Percentiles rank a stretch among this genome's conserved stretches.
phyloP scores from a whole-genome alignment of 2,113 vertebrate species.

The Cathartes aura region DNA sequence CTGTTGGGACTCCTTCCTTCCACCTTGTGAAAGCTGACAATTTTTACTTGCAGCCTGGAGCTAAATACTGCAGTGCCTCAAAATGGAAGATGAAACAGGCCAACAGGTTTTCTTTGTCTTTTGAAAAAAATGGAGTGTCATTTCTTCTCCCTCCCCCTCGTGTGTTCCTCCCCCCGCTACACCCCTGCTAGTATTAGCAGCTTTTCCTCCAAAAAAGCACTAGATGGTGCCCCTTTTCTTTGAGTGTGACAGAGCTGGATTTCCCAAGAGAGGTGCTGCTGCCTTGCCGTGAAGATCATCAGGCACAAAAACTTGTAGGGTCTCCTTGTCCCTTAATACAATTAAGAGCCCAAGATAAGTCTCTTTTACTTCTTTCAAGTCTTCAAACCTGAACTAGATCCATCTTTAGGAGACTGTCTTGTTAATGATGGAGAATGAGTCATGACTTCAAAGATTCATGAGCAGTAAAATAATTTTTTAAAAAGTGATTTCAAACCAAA shows the following conservation, averaged over 20 bases:
- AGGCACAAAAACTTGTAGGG: constrained; percentile 14
- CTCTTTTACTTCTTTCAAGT: neutral
- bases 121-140: constrained; percentile 44
- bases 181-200: constrained; percentile 28
- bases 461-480: neutral
- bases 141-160: constrained; percentile 24
- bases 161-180: neutral
- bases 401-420: neutral
- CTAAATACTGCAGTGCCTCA: constrained; percentile 36
- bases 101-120: constrained; percentile 67
- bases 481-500: neutral
- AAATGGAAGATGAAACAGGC: constrained; percentile 59
- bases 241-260: constrained; percentile 54
- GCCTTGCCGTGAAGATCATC: constrained; percentile 54
- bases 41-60: constrained; percentile 45
- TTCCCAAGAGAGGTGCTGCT: constrained; percentile 64
- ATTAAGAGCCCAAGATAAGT: neutral
- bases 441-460: neutral
- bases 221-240: constrained; percentile 96
- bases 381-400: neutral
- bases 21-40: constrained; percentile 6
- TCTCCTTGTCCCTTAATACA: constrained; percentile 7
- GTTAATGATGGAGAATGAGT: neutral
- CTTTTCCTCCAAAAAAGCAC: constrained; percentile 88
- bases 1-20: constrained; percentile 2